Evolutionary conservation across 2,797 vertebrate genomes (phyloP), one percentile per base, ranked within the genome.

Genomic region (Sorex maritimensis): DNA sequence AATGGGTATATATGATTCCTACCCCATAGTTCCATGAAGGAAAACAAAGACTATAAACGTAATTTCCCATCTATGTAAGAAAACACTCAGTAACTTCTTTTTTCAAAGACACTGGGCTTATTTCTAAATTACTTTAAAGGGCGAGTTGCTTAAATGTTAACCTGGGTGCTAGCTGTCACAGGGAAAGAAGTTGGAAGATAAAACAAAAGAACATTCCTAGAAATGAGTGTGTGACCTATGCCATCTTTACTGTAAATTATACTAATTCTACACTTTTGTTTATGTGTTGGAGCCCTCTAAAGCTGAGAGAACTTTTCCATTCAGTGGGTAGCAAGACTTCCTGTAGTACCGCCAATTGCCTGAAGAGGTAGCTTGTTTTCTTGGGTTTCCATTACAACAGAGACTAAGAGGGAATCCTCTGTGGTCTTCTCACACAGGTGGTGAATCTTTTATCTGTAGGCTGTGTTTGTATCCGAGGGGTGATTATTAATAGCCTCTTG

Each of bases 381-480:
- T 95, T 95, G 92, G 89, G 65, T 97, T 98, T 98, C 97, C 96
- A 95, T 96, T 96, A 95, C 94, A 90, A 28, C 86, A 92, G 86
- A 93, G 79, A 95, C 91, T 1, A 44, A 95, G 97, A 98, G 98
- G 98, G 98, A 98, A 98, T 98, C 97, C 98, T 98, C 97, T 98
- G 97, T 94, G 97, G 96, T 97, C 94, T 97, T 97, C 95, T 92
- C 46, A n/a, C 95, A 95, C 95, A 95, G 94, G 67, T 93, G 81
- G 44, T 68, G 88, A 65, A 77, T 69, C 96, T 98, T 98, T 98
- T 96, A 38, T 95, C 84, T 97, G 97, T 96, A 92, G 96, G 97
- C 65, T 95, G 96, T 96, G 82, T 94, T 97, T 97, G 90, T 97
- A 95, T 93, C 91, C 30, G 87, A 95, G 94, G 96, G 26, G 97